A percentile compares a stretch with the other conserved stretches of the same genome.
Evolutionary conservation across 2,888 invertebrate species (phyloP).

Genomic region (Lepidonotus clava): DNA sequence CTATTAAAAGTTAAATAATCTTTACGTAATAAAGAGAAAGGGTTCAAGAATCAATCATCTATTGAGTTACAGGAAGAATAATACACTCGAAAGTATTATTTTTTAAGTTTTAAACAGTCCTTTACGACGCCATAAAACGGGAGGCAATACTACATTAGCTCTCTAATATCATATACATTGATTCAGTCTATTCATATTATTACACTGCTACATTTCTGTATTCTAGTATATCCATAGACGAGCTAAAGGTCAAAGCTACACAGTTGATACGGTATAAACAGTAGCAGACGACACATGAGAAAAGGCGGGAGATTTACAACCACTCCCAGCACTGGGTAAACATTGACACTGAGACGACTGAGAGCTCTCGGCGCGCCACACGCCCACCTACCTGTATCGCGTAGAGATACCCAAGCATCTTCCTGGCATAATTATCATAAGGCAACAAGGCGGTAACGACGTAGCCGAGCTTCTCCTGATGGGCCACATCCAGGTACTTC

Average conservation of each 20-base stretch:
- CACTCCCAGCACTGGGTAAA: not conserved
- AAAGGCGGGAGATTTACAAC: not conserved
- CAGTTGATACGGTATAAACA: too few relatives aligned
- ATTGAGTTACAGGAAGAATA: not conserved
- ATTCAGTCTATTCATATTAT: too few relatives aligned
- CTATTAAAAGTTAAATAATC: too few relatives aligned
- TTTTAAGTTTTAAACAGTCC: too few relatives aligned
- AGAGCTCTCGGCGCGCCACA: not conserved
- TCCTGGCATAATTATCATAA: conserved; percentile 65
- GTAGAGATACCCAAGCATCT: conserved; percentile 66
- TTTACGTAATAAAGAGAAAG: not conserved
- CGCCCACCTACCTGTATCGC: conserved; percentile 64
- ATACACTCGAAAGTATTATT: too few relatives aligned
- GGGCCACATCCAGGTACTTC: conserved; percentile 61
- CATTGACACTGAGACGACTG: not conserved
- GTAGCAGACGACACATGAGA: too few relatives aligned
- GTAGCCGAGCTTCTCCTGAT: conserved; percentile 63
- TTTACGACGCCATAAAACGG: too few relatives aligned
- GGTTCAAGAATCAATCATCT: not conserved
- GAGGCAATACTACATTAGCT: too few relatives aligned
- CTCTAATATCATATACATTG: too few relatives aligned
- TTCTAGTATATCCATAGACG: too few relatives aligned
- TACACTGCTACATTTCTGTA: too few relatives aligned
- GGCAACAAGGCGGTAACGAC: conserved; percentile 57
- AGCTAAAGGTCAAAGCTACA: too few relatives aligned